phyloP scores from a whole-genome alignment of 2,113 vertebrate species.

The Corvus hawaiiensis region DNA sequence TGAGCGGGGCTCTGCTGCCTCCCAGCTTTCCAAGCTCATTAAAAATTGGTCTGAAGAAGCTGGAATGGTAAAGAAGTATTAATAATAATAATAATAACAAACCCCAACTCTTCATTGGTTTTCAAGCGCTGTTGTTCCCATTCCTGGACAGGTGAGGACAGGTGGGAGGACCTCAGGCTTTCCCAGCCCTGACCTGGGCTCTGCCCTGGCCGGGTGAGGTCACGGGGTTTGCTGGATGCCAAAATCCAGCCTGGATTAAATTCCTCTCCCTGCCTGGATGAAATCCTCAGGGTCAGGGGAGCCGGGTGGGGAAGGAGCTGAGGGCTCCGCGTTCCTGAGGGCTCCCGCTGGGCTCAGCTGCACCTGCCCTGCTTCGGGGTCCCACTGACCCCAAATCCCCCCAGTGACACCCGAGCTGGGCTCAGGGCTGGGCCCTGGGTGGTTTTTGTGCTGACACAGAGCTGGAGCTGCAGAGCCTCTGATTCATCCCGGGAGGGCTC shows the following conservation, averaged over 20 bases:
- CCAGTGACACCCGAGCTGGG: rapidly evolving
- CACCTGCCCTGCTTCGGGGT: not conserved
- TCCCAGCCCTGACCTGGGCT: not conserved
- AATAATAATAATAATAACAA: no score
- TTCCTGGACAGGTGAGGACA: not conserved
- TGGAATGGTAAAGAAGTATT: not conserved
- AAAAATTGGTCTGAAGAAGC: not conserved
- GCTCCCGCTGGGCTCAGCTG: not conserved
- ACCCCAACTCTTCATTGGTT: not conserved
- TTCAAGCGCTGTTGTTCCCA: not conserved
- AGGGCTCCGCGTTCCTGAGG: rapidly evolving
- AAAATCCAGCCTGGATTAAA: not conserved
- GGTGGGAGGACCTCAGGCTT: not conserved
- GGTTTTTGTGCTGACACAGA: not conserved
- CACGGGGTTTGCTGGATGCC: not conserved
- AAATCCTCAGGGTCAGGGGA: rapidly evolving
- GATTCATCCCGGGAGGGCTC: slow-evolving; percentile 22
- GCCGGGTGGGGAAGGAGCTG: not conserved
- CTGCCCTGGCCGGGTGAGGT: not conserved
- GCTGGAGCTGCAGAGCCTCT: not conserved
- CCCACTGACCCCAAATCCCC: not conserved
- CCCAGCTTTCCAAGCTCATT: not conserved
- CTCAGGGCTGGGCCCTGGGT: not conserved
- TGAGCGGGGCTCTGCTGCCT: not conserved
- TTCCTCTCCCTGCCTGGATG: rapidly evolving